phyloP scores from a whole-genome alignment of 2,888 invertebrate genomes.

The Schizaphis graminum region DNA sequence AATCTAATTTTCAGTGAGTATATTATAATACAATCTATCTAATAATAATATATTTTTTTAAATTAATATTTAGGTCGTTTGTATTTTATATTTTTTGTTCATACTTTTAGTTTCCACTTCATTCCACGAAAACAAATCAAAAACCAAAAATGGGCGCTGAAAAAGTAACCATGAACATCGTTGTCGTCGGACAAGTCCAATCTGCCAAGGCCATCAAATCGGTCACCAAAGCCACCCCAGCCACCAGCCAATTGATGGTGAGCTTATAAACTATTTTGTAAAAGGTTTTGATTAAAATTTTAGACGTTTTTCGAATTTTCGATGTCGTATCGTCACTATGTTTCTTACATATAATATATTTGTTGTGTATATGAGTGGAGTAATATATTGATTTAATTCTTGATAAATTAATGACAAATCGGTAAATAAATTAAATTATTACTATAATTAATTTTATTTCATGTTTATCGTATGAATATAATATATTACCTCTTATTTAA shows the following conservation, averaged over 20 bases:
- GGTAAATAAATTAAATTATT: too few species aligned
- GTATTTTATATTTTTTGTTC: background rate
- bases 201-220: background rate
- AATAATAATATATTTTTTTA: background rate
- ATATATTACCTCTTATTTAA: background rate
- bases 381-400: background rate
- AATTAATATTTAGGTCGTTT: background rate
- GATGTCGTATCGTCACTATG: too few species aligned
- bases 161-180: background rate
- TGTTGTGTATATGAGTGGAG: rapidly evolving
- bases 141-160: background rate
- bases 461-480: too few species aligned
- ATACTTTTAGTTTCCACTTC: background rate
- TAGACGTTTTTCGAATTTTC: too few species aligned
- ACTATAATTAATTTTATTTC: too few species aligned
- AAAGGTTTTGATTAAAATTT: too few species aligned
- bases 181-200: constrained; percentile 7
- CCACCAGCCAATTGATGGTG: background rate
- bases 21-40: too few species aligned
- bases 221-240: background rate
- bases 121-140: background rate
- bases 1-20: background rate
- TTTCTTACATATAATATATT: too few species aligned
- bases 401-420: too few species aligned
- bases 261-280: background rate